Percentiles rank a stretch among this genome's conserved stretches.
Evolutionary conservation across 2,888 invertebrate genomes (phyloP).

Genomic region (Archips xylosteana): DNA sequence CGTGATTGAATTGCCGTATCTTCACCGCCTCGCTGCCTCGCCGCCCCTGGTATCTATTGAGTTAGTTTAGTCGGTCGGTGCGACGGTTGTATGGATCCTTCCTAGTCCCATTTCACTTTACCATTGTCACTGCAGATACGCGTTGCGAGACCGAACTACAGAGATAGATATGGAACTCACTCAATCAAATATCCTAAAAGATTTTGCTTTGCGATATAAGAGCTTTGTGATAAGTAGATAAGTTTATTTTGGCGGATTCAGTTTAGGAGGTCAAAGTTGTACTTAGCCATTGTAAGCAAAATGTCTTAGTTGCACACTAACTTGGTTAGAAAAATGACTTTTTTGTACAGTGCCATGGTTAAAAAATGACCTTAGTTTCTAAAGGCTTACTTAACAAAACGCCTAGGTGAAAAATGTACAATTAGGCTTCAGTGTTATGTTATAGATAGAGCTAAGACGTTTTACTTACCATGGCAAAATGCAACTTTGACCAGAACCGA

Average conservation of each 20-base stretch:
- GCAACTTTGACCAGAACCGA: too few species aligned
- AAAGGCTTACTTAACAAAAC: too few species aligned
- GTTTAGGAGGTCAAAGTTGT: too few species aligned
- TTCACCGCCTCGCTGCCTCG: slow-evolving; percentile 65
- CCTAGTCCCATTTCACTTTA: slow-evolving; percentile 17
- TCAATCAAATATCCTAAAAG: neutral
- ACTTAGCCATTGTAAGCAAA: too few species aligned
- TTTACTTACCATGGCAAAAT: too few species aligned
- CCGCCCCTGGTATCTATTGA: slow-evolving; percentile 69
- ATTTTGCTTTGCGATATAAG: neutral
- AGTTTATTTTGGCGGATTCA: neutral
- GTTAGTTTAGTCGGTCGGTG: slow-evolving; percentile 64
- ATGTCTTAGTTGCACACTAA: too few species aligned
- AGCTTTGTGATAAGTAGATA: neutral
- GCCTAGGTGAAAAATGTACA: too few species aligned
- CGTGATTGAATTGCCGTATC: slow-evolving; percentile 77
- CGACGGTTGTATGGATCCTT: slow-evolving; percentile 43
- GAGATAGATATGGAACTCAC: slow-evolving; percentile 6
- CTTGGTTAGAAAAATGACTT: too few species aligned
- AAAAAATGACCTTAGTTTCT: too few species aligned
- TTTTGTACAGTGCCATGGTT: too few species aligned
- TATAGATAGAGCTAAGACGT: too few species aligned
- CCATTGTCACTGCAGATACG: slow-evolving; percentile 19
- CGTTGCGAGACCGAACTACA: neutral
- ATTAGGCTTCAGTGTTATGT: too few species aligned